Base-by-base conservation (phyloP, 1,140 invertebrate genomes). In the Halictus rubicundus region DNA sequence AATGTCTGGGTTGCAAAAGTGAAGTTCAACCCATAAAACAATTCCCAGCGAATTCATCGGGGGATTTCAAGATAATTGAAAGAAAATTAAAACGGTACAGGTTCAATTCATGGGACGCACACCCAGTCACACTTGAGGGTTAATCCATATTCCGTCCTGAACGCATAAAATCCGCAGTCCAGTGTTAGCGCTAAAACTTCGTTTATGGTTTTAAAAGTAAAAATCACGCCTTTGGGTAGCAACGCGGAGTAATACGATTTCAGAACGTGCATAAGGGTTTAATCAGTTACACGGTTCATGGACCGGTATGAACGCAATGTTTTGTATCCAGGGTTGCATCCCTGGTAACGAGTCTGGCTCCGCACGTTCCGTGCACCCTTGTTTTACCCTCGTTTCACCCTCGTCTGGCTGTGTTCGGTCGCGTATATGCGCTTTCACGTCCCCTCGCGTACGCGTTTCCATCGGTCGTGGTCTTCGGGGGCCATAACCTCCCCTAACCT, bases 261-360 rank as follows among this genome's bases (percentile, higher is more conserved):
- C 10, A 10, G 10, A 27, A 6, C 9, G 9, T 16, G 42, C 42
- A 14, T 0, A 21, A 69, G 2, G 27, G 39, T 70, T 76, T 32
- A 61, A 60, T 68, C 73, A 68, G 59, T 76, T 76, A 52, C 23
- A 78, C 68, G 59, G 68, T 12, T 63, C 16, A 6, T 72, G 76
- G 59, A 72, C 68, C 76, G 10, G 2, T 25, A 16, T 32, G 32
- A 64, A 54, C 8, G 46, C 46, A 72, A 23, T 77, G 76, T 72
- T 64, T 83, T 60, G 54, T 42, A 52, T 25, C 25, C 25, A 60
- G 52, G 66, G 61, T 61, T 80, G 73, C 25, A 71, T 83, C 79
- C 81, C n/a, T 63, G 60, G 60, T 81, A 81, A 81, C 79, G 78
- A 80, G 71, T 19, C 68, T 69, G 70, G 70, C 57, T 82, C 52